phyloP scores from a whole-genome alignment of 2,113 vertebrate genomes.

The Globicephala melas region DNA sequence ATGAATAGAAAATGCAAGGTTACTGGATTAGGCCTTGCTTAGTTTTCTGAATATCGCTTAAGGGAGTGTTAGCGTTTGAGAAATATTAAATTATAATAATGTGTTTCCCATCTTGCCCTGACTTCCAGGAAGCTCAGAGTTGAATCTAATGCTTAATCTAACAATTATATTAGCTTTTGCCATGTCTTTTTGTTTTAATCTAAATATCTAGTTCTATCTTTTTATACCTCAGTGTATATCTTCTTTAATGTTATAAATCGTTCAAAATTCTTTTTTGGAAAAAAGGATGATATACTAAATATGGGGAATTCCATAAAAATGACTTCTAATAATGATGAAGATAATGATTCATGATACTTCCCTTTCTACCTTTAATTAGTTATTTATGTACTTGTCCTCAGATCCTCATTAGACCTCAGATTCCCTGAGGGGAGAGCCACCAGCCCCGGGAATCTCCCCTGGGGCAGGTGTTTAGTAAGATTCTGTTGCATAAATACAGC shows the following conservation, averaged over 20 bases:
- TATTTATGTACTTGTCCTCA: constrained; percentile 14
- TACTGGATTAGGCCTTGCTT: neutral
- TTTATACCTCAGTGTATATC: neutral
- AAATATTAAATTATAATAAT: neutral
- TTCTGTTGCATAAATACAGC: constrained; percentile 38
- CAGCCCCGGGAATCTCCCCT: neutral
- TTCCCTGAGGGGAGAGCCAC: neutral
- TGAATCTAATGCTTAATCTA: neutral
- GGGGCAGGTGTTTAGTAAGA: neutral
- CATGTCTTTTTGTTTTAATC: neutral
- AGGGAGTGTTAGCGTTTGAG: neutral
- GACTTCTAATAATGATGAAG: neutral
- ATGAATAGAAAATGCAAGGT: neutral
- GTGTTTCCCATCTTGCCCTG: neutral
- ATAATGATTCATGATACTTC: neutral
- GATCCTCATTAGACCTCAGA: neutral
- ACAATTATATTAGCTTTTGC: neutral
- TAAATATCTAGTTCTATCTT: neutral
- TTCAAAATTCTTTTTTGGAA: neutral
- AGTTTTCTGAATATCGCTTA: neutral
- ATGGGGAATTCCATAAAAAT: neutral
- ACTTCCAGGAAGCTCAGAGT: constrained; percentile 3
- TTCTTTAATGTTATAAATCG: neutral
- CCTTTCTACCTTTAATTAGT: constrained; percentile 44
- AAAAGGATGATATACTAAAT: neutral